These are phyloP conservation scores for Phragmatobia fuliginosa DNA, from an alignment of 2,888 invertebrate genomes.

Conservation along the genomic window DNA sequence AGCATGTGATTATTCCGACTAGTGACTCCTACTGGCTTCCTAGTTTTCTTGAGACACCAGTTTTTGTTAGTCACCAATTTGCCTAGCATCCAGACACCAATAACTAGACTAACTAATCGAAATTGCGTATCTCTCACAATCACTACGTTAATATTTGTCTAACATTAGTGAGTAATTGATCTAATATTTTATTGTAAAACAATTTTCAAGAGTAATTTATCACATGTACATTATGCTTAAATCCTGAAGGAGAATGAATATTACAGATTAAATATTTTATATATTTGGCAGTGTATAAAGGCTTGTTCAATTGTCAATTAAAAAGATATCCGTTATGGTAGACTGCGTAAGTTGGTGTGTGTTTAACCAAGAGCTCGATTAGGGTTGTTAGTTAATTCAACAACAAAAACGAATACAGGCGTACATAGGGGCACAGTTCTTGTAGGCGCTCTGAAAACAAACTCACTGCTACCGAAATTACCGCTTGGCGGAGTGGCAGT, in stretches of 20 bases:
- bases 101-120: not conserved
- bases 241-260: constrained; percentile 7
- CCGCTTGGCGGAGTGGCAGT: no score
- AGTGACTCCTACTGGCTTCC: not conserved
- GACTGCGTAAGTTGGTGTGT: not conserved
- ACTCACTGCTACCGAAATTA: no score
- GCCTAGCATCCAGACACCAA: not conserved
- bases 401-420: no score
- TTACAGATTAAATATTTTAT: constrained; percentile 16
- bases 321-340: not conserved
- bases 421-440: no score
- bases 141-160: not conserved
- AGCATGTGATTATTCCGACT: not conserved
- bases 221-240: constrained; percentile 5
- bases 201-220: not conserved
- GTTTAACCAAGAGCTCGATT: not conserved
- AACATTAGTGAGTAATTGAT: not conserved
- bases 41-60: not conserved
- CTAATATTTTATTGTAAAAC: not conserved
- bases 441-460: no score
- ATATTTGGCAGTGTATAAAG: constrained; percentile 18
- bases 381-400: no score
- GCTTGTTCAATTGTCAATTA: not conserved
- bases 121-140: not conserved
- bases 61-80: not conserved